Conservation (phyloP, 2,888 invertebrate genomes). For the Chloroclystis v-ata region DNA sequence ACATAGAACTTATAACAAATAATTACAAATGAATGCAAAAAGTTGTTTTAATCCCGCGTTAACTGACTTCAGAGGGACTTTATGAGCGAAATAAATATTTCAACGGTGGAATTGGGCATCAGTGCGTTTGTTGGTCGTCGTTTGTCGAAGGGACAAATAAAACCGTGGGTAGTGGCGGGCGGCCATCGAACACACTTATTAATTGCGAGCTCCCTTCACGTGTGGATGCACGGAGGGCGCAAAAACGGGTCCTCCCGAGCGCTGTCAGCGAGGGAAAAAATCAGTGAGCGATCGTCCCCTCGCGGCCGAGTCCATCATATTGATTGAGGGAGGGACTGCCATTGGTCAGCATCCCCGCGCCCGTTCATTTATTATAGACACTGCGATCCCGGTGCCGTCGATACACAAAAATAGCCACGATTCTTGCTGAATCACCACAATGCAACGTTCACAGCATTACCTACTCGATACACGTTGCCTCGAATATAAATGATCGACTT, state of each 20-base stretch:
- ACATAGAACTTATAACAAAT: no score
- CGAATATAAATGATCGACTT: no score
- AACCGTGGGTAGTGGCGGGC: slow-evolving; percentile 25
- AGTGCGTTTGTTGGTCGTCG: background rate
- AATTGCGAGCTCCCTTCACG: slow-evolving; percentile 71
- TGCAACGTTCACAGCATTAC: slow-evolving; percentile 24
- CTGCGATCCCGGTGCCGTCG: slow-evolving; percentile 58
- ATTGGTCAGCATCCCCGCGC: slow-evolving; percentile 76
- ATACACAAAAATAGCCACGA: slow-evolving; percentile 38
- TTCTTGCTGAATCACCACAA: slow-evolving; percentile 41
- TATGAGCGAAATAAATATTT: no score
- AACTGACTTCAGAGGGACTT: no score
- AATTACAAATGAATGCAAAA: no score
- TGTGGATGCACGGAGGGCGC: slow-evolving; percentile 65
- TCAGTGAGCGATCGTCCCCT: slow-evolving; percentile 79
- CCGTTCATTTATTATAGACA: slow-evolving; percentile 80
- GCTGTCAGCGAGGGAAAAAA: slow-evolving; percentile 78
- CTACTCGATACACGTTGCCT: background rate
- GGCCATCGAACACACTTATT: slow-evolving; percentile 66
- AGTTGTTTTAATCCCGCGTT: no score
- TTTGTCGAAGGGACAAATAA: slow-evolving; percentile 1
- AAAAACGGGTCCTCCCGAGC: slow-evolving; percentile 75
- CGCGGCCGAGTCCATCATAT: slow-evolving; percentile 79
- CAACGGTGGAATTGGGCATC: no score
- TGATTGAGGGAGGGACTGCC: slow-evolving; percentile 79